Base-by-base conservation (phyloP, 2,888 invertebrate species). In the Parnassius glacialis region DNA sequence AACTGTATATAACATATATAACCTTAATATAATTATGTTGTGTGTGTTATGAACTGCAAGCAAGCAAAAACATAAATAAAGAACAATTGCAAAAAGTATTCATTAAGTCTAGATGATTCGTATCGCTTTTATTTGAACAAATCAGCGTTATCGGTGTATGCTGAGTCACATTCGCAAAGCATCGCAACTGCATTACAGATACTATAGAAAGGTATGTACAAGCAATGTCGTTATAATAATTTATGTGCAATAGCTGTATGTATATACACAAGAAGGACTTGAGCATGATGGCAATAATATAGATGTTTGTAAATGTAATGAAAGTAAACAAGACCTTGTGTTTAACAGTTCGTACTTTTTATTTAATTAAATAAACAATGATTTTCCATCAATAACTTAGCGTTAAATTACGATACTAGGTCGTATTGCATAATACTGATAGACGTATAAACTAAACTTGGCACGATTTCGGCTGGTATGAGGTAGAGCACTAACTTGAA, bases 341-440 rank as follows among this genome's bases (percentile, higher is more conserved):
- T 44, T 12, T 25, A 59, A 59, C 51, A 59, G 41, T 55, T 59
- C 54, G 44, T 59, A 55, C 52, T 62, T n/a, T 62, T 62, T 59
- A 62, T 59, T 62, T 51, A 48, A 5, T 44, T 43, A 52, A 20
- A 57, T 42, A 48, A 62, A 62, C 55, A 62, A 62, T 45, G 47
- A 20, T 48, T 48, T 55, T 51, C 13, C 11, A 48, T 45, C 20
- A 55, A 54, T 55, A 51, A 50, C 16, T 54, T 51, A 50, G 11
- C 45, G 58, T 51, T 61, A 56, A 47, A 52, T 56, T 65, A 76
- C 70, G 68, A 69, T 69, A 42, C 51, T 20, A 20, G n/a, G 25
- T 42, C 59, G 13, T 34, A 51, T 13, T 72, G 65, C 70, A 67
- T 85, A 87, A 87, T 87, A 87, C 84, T 85, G 81, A 76, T 80